Base-by-base conservation (phyloP, 2,888 invertebrate genomes). In the Drosophila mimetica region DNA sequence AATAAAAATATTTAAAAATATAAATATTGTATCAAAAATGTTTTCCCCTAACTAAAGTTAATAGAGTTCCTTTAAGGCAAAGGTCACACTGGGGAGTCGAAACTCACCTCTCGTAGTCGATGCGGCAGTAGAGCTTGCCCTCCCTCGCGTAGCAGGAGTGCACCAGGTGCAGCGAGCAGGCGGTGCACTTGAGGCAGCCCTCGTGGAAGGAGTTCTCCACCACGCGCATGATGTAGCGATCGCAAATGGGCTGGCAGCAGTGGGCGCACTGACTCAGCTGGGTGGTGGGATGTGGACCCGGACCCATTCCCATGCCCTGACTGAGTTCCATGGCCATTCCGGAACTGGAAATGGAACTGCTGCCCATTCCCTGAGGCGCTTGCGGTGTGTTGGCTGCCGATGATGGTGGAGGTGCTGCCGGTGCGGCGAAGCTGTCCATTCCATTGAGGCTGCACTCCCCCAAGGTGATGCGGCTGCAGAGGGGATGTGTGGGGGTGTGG, bases 81-180 rank as follows among this genome's bases (percentile, higher is more conserved):
- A 22, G 46, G 46, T 34, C 42, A 67, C 11, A 3, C 30, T 8
- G 9, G n/a, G 13, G n/a, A 42, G 8, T 37, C 37, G 20, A 8
- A 20, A 89, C 92, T 92, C 91, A 96, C 96, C 95, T 94, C 92
- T 96, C 96, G 90, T 96, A 96, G 91, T 96, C 96, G 70, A 95
- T 92, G 85, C 95, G 94, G 91, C 96, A 96, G 90, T 94, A 96
- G 66, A 96, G 93, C 85, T 95, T 94, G 75, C 95, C 94, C 78
- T 96, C 95, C 79, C 95, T 93, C 48, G 94, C 94, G 92, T 95
- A 96, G 91, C 96, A 96, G 67, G 95, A 95, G 89, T 95, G 94
- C 71, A 94, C 93, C 66, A 96, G 93, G 70, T 94, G 94, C 71
- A 93, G 93, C 66, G 94, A 94, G 90, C 96, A 96, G 74, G 94